These are phyloP conservation scores for Lasius platythorax DNA, from an alignment of 2,888 invertebrate genomes.

Conservation along the genomic window DNA sequence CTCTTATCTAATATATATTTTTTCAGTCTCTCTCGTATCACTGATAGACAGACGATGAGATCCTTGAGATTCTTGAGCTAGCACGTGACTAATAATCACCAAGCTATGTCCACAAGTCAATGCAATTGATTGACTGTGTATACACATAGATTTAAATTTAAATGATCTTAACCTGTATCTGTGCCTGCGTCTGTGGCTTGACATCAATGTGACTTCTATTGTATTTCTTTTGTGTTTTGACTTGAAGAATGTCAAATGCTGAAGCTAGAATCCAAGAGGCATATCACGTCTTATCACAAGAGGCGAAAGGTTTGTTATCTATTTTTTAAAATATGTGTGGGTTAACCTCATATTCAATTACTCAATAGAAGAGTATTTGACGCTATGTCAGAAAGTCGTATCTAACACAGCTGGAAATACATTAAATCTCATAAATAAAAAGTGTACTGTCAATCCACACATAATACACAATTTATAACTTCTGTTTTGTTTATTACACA, in stretches of 20 bases:
- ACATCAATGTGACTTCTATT: not conserved
- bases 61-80: not conserved
- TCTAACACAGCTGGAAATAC: no score
- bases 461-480: no score
- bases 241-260: not conserved
- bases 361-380: not conserved
- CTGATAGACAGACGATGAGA: not conserved
- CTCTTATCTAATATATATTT: constrained; percentile 1
- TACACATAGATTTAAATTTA: not conserved
- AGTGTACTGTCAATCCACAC: not conserved
- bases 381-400: no score
- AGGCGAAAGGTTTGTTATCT: constrained; percentile 75
- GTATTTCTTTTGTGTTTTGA: not conserved
- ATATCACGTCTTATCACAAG: constrained; percentile 75
- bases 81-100: constrained; percentile 33
- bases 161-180: not conserved
- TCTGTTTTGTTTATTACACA: no score
- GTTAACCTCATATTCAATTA: not conserved
- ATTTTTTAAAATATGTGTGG: not conserved
- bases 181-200: not conserved
- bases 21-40: not conserved
- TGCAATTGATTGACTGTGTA: not conserved
- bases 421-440: not conserved
- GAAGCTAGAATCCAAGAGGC: constrained; percentile 71
- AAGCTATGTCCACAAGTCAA: not conserved